phyloP scores from a whole-genome alignment of 2,888 invertebrate genomes.

The Leptopterna dolabrata region DNA sequence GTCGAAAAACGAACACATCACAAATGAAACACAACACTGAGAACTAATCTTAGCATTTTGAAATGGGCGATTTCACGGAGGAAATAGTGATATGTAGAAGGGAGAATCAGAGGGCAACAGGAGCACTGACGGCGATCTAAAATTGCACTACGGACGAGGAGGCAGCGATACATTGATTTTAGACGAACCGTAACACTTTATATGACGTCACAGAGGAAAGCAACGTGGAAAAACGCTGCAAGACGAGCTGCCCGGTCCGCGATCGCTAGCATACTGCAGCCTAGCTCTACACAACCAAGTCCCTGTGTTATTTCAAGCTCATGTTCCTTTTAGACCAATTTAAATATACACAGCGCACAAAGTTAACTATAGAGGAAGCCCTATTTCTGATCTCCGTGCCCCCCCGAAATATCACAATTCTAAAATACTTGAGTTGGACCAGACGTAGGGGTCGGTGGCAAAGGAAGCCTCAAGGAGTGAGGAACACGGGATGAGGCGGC shows the following conservation, averaged over 20 bases:
- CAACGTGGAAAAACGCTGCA: constrained; percentile 23
- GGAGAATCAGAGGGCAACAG: neutral
- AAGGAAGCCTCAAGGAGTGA: constrained; percentile 31
- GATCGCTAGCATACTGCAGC: constrained; percentile 50
- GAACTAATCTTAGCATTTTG: neutral
- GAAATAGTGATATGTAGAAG: too few relatives aligned
- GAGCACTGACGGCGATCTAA: neutral
- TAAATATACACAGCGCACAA: constrained; percentile 63
- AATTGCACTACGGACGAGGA: neutral
- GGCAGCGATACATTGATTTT: neutral
- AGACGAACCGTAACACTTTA: neutral
- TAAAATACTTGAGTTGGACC: constrained; percentile 61
- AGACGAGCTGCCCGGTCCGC: constrained; percentile 46
- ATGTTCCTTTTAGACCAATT: constrained; percentile 63
- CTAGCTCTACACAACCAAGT: constrained; percentile 51
- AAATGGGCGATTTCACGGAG: too few relatives aligned
- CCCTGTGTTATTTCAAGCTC: constrained; percentile 61
- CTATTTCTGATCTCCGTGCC: constrained; percentile 62
- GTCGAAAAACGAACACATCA: neutral
- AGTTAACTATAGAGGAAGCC: constrained; percentile 63
- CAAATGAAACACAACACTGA: neutral
- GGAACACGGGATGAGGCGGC: neutral
- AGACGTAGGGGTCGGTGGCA: constrained; percentile 53
- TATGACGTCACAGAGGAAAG: neutral
- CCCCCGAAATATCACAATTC: constrained; percentile 63